Percentiles rank a stretch among this genome's conserved stretches.
Conservation (phyloP, 1,140 invertebrate genomes). For the Eubasilissa regina region DNA sequence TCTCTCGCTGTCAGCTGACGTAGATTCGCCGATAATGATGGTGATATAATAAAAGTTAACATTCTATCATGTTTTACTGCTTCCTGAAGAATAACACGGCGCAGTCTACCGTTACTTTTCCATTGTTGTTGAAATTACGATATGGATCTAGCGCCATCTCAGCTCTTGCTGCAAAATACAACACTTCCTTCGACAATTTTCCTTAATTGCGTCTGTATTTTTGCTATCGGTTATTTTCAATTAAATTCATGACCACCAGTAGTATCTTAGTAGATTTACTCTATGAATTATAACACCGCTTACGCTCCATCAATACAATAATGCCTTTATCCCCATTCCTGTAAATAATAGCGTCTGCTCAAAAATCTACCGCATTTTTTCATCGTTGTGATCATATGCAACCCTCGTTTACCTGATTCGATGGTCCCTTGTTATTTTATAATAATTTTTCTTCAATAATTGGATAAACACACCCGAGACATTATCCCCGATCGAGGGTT, state of each 20-base stretch:
- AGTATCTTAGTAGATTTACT: not conserved
- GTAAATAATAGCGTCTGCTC: slow-evolving; percentile 35
- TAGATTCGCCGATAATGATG: slow-evolving; percentile 31
- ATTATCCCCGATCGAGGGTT: slow-evolving; percentile 13
- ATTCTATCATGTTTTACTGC: slow-evolving; percentile 36
- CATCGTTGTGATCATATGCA: slow-evolving; percentile 7
- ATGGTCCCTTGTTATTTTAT: not conserved
- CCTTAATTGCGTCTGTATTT: slow-evolving; percentile 16
- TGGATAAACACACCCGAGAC: slow-evolving; percentile 29
- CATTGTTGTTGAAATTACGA: slow-evolving; percentile 31
- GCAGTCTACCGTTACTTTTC: slow-evolving; percentile 23
- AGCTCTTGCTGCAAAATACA: not conserved
- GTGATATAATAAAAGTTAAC: slow-evolving; percentile 33
- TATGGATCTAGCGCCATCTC: slow-evolving; percentile 28
- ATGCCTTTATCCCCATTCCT: slow-evolving; percentile 18
- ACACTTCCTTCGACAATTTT: slow-evolving; percentile 30
- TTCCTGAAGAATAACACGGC: slow-evolving; percentile 9
- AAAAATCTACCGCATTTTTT: slow-evolving; percentile 30
- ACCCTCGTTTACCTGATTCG: slow-evolving; percentile 23
- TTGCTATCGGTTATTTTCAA: slow-evolving; percentile 7
- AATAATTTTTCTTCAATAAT: not conserved
- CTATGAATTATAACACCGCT: slow-evolving; percentile 34
- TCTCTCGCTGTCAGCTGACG: slow-evolving; percentile 3
- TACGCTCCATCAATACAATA: slow-evolving; percentile 1
- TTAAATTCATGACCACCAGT: slow-evolving; percentile 15